phyloP scores from a whole-genome alignment of 2,888 invertebrate genomes.

The Steinernema scapterisci region DNA sequence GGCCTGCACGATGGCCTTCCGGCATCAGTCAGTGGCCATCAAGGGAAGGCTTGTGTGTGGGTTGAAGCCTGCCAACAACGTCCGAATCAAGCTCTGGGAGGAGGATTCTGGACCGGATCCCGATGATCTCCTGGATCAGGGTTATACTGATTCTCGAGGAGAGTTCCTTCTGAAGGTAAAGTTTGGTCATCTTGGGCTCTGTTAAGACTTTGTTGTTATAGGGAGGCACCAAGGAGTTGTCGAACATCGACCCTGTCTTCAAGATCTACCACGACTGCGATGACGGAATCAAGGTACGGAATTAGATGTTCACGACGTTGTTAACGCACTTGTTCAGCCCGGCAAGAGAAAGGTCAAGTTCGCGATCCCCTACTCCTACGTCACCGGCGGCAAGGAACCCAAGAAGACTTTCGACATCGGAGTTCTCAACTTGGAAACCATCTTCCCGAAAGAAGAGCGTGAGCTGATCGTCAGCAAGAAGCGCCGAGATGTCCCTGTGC shows the following conservation, averaged over 20 bases:
- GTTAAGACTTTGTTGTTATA: no score
- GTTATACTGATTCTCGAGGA: conserved; percentile 55
- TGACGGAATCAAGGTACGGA: conserved; percentile 38
- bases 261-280: conserved; percentile 38
- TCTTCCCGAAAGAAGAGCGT: conserved; percentile 42
- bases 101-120: conserved; percentile 60
- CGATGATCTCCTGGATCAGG: conserved; percentile 57
- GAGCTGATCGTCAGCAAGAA: conserved; percentile 36
- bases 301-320: neutral
- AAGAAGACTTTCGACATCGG: conserved; percentile 45
- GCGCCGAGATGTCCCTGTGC: neutral
- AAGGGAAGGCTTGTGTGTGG: conserved; percentile 58
- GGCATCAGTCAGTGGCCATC: conserved; percentile 54
- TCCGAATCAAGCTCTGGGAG: conserved; percentile 60
- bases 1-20: conserved; percentile 36
- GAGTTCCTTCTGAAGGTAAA: conserved; percentile 56
- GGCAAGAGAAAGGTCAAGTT: conserved; percentile 44
- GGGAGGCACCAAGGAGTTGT: conserved; percentile 30
- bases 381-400: conserved; percentile 33
- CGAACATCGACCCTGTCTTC: conserved; percentile 34
- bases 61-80: conserved; percentile 50
- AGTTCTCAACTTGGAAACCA: conserved; percentile 45
- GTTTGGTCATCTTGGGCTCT: no score
- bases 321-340: conserved; percentile 31
- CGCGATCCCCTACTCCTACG: conserved; percentile 43